Percentiles rank a stretch among this genome's conserved stretches.
These are phyloP conservation scores for Fistularia commersonii DNA, from an alignment of 2,797 vertebrate genomes.

Conservation along the genomic window DNA sequence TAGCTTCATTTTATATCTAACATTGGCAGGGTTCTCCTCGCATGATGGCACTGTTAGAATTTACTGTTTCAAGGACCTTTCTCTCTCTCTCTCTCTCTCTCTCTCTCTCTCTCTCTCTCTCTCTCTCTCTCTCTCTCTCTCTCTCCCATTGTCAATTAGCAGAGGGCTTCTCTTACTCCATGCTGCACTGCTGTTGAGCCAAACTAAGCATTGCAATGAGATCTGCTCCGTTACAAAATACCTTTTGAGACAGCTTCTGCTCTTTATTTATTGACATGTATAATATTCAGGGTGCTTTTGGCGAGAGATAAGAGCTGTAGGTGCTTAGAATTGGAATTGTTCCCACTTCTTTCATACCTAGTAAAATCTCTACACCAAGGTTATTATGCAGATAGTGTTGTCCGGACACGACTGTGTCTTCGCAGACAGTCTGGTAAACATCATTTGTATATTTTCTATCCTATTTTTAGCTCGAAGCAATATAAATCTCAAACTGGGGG, in stretches of 20 bases:
- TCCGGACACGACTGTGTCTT: constrained; percentile 32
- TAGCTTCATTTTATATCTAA: constrained; percentile 14
- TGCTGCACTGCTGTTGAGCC: constrained; percentile 6
- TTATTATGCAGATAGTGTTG: constrained; percentile 33
- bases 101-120: constrained; percentile 1
- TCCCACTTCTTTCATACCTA: constrained; percentile 16
- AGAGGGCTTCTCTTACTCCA: background rate
- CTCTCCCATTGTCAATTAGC: constrained; percentile 8
- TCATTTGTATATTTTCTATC: too few species aligned
- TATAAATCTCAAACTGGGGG: too few species aligned
- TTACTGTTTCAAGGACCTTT: background rate
- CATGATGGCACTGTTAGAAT: background rate
- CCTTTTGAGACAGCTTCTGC: too few species aligned
- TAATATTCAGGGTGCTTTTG: constrained; percentile 23
- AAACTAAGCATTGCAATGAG: constrained; percentile 4
- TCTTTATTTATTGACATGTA: too few species aligned
- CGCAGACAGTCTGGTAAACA: background rate
- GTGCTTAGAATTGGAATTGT: too few species aligned
- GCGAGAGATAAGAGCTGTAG: constrained; percentile 17
- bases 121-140: too few species aligned
- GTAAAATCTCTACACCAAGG: constrained; percentile 1
- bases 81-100: background rate
- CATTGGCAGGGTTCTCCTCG: too few species aligned
- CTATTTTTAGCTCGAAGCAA: too few species aligned
- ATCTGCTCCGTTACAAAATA: constrained; percentile 31